Conservation (phyloP, 2,888 invertebrate genomes). For the Anagyrus pseudococci region DNA sequence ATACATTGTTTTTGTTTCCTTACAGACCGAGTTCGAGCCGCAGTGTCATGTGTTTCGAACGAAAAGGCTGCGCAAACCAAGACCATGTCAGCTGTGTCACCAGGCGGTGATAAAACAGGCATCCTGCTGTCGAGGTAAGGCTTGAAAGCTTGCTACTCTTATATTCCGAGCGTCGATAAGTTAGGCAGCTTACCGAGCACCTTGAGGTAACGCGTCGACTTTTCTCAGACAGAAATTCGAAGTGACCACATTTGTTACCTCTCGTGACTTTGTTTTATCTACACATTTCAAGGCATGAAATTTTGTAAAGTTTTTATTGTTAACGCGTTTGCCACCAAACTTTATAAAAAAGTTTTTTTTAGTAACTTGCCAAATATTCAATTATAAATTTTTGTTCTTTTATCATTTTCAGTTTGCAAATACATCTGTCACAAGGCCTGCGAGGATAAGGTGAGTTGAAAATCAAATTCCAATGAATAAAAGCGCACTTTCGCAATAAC, state of each 20-base stretch:
- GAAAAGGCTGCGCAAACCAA: constrained; percentile 76
- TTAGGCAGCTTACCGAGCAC: background rate
- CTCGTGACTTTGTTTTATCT: no score
- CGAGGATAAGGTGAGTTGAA: constrained; percentile 77
- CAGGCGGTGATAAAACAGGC: constrained; percentile 78
- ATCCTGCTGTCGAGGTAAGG: constrained; percentile 78
- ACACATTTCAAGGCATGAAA: no score
- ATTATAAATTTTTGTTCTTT: constrained; percentile 47
- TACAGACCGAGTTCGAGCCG: constrained; percentile 73
- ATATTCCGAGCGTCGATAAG: constrained; percentile 23
- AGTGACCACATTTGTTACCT: no score
- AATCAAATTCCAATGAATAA: no score
- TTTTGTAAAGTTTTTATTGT: no score
- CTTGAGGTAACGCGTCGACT: no score
- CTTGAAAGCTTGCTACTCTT: constrained; percentile 1
- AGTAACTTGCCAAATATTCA: background rate
- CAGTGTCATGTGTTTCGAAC: constrained; percentile 78
- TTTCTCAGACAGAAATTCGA: no score
- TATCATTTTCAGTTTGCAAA: constrained; percentile 83
- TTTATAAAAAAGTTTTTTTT: no score
- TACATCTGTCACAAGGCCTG: constrained; percentile 81
- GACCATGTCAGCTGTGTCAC: constrained; percentile 81
- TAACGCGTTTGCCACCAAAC: no score
- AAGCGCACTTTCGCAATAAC: no score
- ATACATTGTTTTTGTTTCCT: constrained; percentile 51